phyloP scores from a whole-genome alignment of 2,113 vertebrate species.

The Pavo muticus region DNA sequence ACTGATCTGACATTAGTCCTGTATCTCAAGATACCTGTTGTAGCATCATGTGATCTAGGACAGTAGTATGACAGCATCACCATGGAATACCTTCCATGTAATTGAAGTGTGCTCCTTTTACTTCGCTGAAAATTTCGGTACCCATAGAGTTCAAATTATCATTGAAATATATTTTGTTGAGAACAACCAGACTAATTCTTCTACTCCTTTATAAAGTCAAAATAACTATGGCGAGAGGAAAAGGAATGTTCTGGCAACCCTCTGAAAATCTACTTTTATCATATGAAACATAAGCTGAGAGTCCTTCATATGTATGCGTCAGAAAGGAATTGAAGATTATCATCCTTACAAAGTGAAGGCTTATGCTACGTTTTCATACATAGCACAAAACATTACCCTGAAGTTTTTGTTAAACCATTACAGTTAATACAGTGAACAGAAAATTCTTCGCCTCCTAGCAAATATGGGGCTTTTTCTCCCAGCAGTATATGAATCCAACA shows the following conservation, averaged over 20 bases:
- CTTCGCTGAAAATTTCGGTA: background rate
- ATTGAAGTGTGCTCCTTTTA: background rate
- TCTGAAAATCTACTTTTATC: background rate
- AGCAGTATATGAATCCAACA: background rate
- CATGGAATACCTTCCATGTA: background rate
- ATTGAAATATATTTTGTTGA: no score
- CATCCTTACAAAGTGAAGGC: background rate
- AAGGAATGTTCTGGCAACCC: background rate
- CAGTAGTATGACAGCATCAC: background rate
- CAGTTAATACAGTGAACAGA: background rate
- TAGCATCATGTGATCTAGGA: background rate
- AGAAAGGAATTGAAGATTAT: background rate
- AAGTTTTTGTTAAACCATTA: background rate
- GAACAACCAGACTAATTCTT: background rate
- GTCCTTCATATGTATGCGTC: background rate
- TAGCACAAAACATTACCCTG: background rate
- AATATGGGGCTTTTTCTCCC: fast-evolving
- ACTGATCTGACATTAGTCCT: background rate
- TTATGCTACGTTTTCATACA: background rate
- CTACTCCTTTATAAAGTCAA: background rate
- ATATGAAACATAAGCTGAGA: background rate
- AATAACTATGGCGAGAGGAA: background rate
- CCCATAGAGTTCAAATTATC: background rate
- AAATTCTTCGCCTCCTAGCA: background rate
- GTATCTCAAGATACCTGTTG: background rate